Conservation (phyloP, 2,797 vertebrate species). For the Apogon talboti region DNA sequence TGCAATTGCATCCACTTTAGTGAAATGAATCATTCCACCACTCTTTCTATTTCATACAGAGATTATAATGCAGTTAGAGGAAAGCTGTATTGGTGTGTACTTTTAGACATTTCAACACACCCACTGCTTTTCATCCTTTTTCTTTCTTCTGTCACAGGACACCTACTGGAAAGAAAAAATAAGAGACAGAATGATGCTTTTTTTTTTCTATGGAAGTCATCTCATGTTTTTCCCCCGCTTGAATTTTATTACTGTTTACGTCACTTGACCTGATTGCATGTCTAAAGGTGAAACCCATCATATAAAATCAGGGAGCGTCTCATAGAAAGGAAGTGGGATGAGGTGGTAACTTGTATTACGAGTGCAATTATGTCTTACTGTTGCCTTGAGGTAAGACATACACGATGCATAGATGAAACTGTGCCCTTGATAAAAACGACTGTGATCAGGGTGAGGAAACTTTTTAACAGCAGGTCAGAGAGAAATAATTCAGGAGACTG, state of each 20-base stretch:
- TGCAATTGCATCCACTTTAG: conserved; percentile 43
- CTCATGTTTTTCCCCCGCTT: not conserved
- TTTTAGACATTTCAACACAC: conserved; percentile 28
- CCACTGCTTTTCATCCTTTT: conserved; percentile 49
- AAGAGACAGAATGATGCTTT: conserved; percentile 34
- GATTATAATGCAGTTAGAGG: conserved; percentile 45
- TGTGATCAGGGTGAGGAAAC: not conserved
- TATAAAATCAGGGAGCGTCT: not conserved
- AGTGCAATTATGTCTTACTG: conserved; percentile 22
- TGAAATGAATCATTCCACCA: conserved; percentile 59
- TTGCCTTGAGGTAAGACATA: conserved; percentile 10
- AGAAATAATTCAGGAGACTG: conserved; percentile 5
- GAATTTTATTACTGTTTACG: not conserved
- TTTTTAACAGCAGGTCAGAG: conserved; percentile 2
- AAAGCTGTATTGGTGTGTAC: conserved; percentile 24
- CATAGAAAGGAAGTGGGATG: not conserved
- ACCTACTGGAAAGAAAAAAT: conserved; percentile 25
- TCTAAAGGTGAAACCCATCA: conserved; percentile 5
- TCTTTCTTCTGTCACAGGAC: conserved; percentile 50
- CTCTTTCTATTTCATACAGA: conserved; percentile 39
- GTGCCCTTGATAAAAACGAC: conserved; percentile 19
- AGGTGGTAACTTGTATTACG: conserved; percentile 1
- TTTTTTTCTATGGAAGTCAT: conserved; percentile 21
- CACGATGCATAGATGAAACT: conserved; percentile 21
- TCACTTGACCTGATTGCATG: conserved; percentile 2